Evolutionary conservation across 2,113 vertebrate genomes (phyloP).

Genomic region (Hydrolagus affinis): DNA sequence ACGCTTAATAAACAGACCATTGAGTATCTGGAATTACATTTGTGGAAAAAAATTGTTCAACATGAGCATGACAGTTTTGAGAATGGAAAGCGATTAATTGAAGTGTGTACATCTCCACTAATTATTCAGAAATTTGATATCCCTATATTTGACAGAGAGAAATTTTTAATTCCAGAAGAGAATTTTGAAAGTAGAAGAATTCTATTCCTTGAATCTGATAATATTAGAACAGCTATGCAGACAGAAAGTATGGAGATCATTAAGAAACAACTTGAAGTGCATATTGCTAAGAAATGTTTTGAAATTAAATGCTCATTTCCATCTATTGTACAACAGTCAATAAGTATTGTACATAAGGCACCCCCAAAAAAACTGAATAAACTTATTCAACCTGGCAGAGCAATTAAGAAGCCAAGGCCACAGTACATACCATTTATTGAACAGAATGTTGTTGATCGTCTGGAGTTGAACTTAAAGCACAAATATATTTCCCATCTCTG

Average conservation of each 20-base stretch:
- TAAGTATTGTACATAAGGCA: background rate
- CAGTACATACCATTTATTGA: background rate
- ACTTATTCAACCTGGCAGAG: background rate
- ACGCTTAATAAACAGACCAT: background rate
- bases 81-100: background rate
- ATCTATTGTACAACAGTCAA: background rate
- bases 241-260: background rate
- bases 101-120: background rate
- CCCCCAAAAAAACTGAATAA: background rate
- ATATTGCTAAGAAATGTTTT: slow-evolving; percentile 3
- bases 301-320: background rate
- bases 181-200: background rate
- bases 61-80: background rate
- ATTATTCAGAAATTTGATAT: background rate
- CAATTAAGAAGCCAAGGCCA: background rate
- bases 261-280: background rate
- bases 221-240: background rate
- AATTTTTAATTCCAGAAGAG: background rate
- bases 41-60: background rate
- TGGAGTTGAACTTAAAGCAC: background rate
- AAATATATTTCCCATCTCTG: background rate
- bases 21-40: background rate
- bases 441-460: background rate
- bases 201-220: background rate
- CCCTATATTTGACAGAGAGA: background rate